Conservation (phyloP, 2,797 vertebrate species). For the Notolabrus celidotus region DNA sequence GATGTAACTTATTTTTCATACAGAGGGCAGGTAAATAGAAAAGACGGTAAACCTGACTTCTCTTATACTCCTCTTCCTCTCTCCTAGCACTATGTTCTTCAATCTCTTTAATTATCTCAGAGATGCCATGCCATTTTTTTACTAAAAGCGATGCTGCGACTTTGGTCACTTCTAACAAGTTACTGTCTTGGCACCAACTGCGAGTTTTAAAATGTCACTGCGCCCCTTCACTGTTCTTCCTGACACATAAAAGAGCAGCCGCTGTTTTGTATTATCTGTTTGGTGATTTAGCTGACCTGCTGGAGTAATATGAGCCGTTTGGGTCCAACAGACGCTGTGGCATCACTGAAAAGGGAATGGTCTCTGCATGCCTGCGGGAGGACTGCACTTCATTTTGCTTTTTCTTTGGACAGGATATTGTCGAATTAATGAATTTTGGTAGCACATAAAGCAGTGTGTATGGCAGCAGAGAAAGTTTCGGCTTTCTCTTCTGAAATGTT, state of each 20-base stretch:
- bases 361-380: conserved; percentile 19
- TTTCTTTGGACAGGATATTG: conserved; percentile 34
- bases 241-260: conserved; percentile 67
- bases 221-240: conserved; percentile 46
- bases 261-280: conserved; percentile 50
- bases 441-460: conserved; percentile 8
- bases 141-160: conserved; percentile 19
- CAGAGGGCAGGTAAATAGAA: conserved; percentile 3
- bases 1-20: conserved; percentile 20
- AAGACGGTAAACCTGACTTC: background rate
- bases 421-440: conserved; percentile 34
- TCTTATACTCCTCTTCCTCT: background rate
- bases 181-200: conserved; percentile 56
- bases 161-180: conserved; percentile 60
- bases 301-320: conserved; percentile 53
- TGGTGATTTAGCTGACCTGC: conserved; percentile 63
- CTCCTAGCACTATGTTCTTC: conserved; percentile 2
- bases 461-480: background rate
- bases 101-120: conserved; percentile 25
- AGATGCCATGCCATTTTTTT: conserved; percentile 2
- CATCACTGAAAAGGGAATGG: conserved; percentile 33
- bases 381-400: conserved; percentile 8
- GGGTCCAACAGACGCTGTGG: conserved; percentile 33
- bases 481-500: conserved; percentile 34
- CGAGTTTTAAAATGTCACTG: conserved; percentile 64